phyloP scores from a whole-genome alignment of 53 echinoderm and acorn worm species.

The Holothuria scabra region DNA sequence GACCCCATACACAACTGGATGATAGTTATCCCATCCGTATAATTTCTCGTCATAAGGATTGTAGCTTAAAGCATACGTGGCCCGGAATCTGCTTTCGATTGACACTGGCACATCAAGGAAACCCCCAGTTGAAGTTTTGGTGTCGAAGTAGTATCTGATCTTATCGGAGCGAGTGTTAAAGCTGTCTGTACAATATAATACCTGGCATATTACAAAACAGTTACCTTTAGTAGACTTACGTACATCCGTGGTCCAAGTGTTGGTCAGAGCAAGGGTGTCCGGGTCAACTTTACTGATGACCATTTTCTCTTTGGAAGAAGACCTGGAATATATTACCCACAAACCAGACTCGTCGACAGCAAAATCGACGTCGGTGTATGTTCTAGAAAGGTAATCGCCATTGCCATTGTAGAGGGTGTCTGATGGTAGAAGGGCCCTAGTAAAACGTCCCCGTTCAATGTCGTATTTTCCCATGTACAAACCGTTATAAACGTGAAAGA shows the following conservation, averaged over 20 bases:
- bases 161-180: conserved; percentile 19
- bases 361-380: conserved; percentile 53
- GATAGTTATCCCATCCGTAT: conserved; percentile 76
- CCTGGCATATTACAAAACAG: conserved; percentile 72
- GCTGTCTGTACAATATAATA: conserved; percentile 64
- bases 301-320: conserved; percentile 35
- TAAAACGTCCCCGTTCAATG: not conserved
- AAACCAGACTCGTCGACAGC: too few species aligned
- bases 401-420: conserved; percentile 1
- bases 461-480: conserved; percentile 19
- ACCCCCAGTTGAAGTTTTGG: conserved; percentile 39
- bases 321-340: conserved; percentile 67
- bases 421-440: not conserved
- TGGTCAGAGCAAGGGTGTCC: conserved; percentile 48
- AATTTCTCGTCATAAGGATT: conserved; percentile 79
- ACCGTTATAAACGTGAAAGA: conserved; percentile 42
- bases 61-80: conserved; percentile 68
- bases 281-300: conserved; percentile 62
- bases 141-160: too few species aligned
- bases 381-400: conserved; percentile 23
- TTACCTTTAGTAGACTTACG: conserved; percentile 60
- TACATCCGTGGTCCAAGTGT: conserved; percentile 53
- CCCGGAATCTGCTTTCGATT: conserved; percentile 70
- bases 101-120: conserved; percentile 57
- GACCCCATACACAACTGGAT: conserved; percentile 74